These are phyloP conservation scores for Heliothis virescens DNA, from an alignment of 1,140 invertebrate genomes.

Conservation along the genomic window DNA sequence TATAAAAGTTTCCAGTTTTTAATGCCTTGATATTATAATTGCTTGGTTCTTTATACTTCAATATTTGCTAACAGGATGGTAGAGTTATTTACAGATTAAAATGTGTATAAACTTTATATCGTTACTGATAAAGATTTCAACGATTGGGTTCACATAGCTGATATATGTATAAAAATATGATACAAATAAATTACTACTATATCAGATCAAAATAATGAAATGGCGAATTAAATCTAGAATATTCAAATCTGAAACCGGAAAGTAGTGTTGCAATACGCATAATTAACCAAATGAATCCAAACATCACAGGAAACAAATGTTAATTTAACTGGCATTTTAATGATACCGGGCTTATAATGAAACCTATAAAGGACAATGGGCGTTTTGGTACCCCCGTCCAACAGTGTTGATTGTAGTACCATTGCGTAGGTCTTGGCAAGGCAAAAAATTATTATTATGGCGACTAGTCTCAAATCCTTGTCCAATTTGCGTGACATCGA, in stretches of 20 bases:
- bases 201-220: too few relatives aligned
- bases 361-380: not conserved
- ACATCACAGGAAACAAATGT: constrained; percentile 17
- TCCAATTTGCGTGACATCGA: too few relatives aligned
- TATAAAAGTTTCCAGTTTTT: constrained; percentile 10
- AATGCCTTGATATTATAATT: constrained; percentile 18
- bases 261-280: constrained; percentile 6
- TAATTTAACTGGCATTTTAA: constrained; percentile 24
- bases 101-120: too few relatives aligned
- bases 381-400: too few relatives aligned
- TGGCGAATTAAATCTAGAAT: not conserved
- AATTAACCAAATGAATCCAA: constrained; percentile 32
- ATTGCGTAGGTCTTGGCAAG: too few relatives aligned
- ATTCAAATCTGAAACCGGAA: constrained; percentile 10
- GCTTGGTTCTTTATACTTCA: not conserved
- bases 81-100: too few relatives aligned
- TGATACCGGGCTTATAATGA: not conserved
- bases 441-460: too few relatives aligned
- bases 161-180: not conserved
- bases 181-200: too few relatives aligned
- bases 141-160: too few relatives aligned
- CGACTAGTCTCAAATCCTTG: too few relatives aligned
- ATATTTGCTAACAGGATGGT: not conserved
- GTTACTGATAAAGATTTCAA: too few relatives aligned
- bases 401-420: too few relatives aligned